Evolutionary conservation across 2,888 invertebrate species (phyloP).

Genomic region (Cataglyphis rosenhaueri): DNA sequence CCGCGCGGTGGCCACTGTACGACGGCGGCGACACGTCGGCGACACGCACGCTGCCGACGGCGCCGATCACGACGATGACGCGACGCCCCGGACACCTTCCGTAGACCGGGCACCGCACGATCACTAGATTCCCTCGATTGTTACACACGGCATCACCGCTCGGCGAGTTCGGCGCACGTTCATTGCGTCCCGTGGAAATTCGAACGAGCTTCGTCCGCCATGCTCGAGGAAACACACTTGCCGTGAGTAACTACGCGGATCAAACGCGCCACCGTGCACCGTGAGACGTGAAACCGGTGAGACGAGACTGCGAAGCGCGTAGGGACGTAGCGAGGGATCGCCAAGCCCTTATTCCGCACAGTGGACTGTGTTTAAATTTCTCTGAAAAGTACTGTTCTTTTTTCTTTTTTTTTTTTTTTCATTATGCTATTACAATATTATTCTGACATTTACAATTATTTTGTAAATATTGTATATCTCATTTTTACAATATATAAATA

Average conservation of each 20-base stretch:
- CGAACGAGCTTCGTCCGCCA: constrained; percentile 80
- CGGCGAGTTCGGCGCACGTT: constrained; percentile 71
- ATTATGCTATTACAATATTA: no score
- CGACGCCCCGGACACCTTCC: constrained; percentile 66
- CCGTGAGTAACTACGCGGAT: constrained; percentile 70
- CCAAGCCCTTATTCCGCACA: not conserved
- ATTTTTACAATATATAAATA: no score
- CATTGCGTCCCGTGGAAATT: constrained; percentile 78
- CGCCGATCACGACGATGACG: constrained; percentile 60
- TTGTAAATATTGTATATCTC: not conserved
- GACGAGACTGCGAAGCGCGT: constrained; percentile 34
- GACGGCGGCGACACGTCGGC: constrained; percentile 40
- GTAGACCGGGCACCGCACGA: constrained; percentile 66
- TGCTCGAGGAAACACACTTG: constrained; percentile 79
- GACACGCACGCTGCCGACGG: constrained; percentile 59
- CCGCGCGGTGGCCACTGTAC: constrained; percentile 58
- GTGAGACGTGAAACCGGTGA: constrained; percentile 23
- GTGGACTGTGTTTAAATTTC: no score
- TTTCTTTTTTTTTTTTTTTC: no score
- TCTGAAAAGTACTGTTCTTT: not conserved
- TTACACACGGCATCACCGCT: constrained; percentile 63
- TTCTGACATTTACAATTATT: not conserved
- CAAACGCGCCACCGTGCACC: constrained; percentile 56
- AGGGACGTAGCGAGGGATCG: constrained; percentile 54
- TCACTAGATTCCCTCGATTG: constrained; percentile 73